These are phyloP conservation scores for Argentina silus DNA, from an alignment of 2,797 vertebrate genomes.

Conservation along the genomic window DNA sequence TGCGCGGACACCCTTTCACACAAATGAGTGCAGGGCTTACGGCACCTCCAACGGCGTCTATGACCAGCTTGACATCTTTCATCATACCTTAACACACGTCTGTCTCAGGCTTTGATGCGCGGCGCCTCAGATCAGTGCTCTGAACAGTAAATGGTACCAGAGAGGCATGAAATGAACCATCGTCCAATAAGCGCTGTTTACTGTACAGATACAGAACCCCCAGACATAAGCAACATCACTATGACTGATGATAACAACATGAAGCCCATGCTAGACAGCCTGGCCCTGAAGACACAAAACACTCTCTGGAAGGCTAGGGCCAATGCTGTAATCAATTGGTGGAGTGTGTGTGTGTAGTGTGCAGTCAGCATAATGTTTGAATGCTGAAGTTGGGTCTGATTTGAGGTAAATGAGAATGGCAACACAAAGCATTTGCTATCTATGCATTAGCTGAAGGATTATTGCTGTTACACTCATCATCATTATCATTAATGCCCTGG, in stretches of 20 bases:
- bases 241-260: slow-evolving; percentile 44
- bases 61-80: slow-evolving; percentile 60
- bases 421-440: slow-evolving; percentile 45
- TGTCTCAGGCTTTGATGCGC: slow-evolving; percentile 67
- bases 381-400: slow-evolving; percentile 40
- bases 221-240: slow-evolving; percentile 40
- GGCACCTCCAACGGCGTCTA: slow-evolving; percentile 37
- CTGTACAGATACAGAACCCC: slow-evolving; percentile 34
- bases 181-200: slow-evolving; percentile 67
- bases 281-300: slow-evolving; percentile 28
- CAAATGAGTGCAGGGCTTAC: slow-evolving; percentile 36
- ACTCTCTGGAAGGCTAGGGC: not conserved
- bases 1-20: not conserved
- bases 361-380: slow-evolving; percentile 14
- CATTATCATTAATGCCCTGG: slow-evolving; percentile 60
- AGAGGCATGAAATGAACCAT: slow-evolving; percentile 66
- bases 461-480: slow-evolving; percentile 50
- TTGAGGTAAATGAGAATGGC: slow-evolving; percentile 30
- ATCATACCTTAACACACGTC: slow-evolving; percentile 56
- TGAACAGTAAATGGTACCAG: slow-evolving; percentile 60
- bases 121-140: slow-evolving; percentile 64
- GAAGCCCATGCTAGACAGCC: slow-evolving; percentile 51
- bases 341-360: not conserved
- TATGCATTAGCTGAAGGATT: slow-evolving; percentile 32
- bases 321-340: slow-evolving; percentile 48